phyloP scores from a whole-genome alignment of 92 coral and sea anemone species.

The Metridium senile region DNA sequence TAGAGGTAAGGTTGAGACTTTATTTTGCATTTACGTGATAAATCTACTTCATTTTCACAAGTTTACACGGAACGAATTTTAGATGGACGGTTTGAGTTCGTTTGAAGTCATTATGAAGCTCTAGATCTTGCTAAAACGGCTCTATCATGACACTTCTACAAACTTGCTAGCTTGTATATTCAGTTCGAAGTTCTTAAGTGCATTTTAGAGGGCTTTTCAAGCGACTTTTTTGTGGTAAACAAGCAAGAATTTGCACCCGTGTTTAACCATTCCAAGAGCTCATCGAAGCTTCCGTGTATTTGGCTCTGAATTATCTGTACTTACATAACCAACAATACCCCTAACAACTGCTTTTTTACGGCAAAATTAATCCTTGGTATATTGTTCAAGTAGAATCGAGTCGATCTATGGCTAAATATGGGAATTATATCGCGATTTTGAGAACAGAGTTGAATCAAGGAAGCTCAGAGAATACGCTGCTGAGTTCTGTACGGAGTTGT shows the following conservation, averaged over 20 bases:
- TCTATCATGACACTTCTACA: background rate
- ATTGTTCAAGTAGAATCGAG: background rate
- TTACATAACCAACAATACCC: background rate
- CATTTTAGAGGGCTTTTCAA: background rate
- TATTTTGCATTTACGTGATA: constrained; percentile 20
- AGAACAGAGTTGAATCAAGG: constrained; percentile 22
- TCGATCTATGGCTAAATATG: background rate
- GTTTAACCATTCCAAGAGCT: background rate
- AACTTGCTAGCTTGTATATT: background rate
- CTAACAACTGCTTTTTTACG: background rate
- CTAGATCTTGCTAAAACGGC: constrained; percentile 17
- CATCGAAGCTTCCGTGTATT: constrained; percentile 26
- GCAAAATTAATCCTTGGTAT: background rate
- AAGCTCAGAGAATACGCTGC: background rate
- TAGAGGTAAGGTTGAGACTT: constrained; percentile 49
- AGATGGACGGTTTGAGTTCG: background rate
- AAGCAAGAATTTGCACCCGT: background rate
- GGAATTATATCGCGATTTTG: background rate
- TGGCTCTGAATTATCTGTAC: background rate
- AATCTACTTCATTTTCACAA: no score
- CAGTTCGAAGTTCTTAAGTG: background rate
- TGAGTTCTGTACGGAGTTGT: background rate
- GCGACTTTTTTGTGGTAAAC: background rate
- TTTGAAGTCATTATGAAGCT: no score
- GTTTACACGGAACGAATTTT: background rate